Percentiles rank a stretch among this genome's conserved stretches.
Conservation (phyloP, 2,113 vertebrate genomes). For the Alectura lathami region DNA sequence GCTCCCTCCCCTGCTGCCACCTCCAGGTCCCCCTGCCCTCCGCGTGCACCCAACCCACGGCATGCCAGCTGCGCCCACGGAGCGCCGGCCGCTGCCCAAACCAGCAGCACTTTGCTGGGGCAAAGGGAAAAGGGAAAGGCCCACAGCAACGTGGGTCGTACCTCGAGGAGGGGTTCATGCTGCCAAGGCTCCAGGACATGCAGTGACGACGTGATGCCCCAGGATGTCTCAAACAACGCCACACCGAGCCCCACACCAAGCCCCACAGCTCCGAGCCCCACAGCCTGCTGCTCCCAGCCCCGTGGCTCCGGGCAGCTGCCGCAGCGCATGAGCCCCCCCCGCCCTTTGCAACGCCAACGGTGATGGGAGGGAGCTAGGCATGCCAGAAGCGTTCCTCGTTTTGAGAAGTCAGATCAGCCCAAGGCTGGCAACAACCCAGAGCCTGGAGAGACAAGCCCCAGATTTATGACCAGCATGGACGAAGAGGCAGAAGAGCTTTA, state of each 20-base stretch:
- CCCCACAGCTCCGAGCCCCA: not conserved
- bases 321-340: not conserved
- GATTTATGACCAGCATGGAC: not conserved
- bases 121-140: accelerated
- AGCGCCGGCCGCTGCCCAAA: accelerated
- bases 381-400: not conserved
- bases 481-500: not conserved
- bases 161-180: not conserved
- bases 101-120: accelerated
- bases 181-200: accelerated
- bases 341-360: not conserved
- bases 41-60: accelerated
- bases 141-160: not conserved
- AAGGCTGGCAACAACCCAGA: not conserved
- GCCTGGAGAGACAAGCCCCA: not conserved
- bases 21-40: too few species aligned
- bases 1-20: not conserved
- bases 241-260: not conserved
- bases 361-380: not conserved
- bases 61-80: accelerated
- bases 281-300: accelerated
- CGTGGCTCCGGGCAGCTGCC: not conserved
- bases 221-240: accelerated
- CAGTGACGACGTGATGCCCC: accelerated
- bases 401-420: not conserved